Percentiles rank a stretch among this genome's conserved stretches.
These are phyloP conservation scores for Lasiommata megera DNA, from an alignment of 2,888 invertebrate genomes.

Conservation along the genomic window DNA sequence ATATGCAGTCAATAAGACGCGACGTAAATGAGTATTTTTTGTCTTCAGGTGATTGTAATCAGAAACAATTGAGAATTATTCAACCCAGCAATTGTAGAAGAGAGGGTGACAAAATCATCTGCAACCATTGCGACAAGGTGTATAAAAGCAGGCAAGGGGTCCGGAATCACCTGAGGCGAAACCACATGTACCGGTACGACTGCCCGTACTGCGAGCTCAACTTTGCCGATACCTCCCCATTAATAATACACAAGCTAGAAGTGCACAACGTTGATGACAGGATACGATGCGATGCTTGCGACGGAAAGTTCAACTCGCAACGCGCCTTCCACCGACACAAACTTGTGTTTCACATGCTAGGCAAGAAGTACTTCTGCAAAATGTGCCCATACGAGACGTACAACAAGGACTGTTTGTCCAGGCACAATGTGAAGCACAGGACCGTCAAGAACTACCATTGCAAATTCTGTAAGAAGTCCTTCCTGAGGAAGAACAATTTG, in stretches of 20 bases:
- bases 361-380: constrained; percentile 55
- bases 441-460: constrained; percentile 66
- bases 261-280: constrained; percentile 59
- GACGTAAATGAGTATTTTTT: background rate
- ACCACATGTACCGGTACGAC: background rate
- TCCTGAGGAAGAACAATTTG: constrained; percentile 56
- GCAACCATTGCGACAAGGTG: background rate
- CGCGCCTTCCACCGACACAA: constrained; percentile 53
- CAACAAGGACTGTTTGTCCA: constrained; percentile 51
- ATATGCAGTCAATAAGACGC: too few relatives aligned
- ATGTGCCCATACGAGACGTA: constrained; percentile 61
- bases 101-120: background rate
- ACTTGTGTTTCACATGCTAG: constrained; percentile 65
- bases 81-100: background rate
- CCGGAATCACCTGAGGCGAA: background rate
- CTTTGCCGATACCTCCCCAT: background rate
- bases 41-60: background rate
- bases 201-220: background rate
- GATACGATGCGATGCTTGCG: constrained; percentile 62
- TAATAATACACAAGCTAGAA: constrained; percentile 37
- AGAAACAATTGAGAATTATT: background rate
- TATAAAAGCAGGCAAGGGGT: background rate
- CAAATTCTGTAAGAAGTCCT: constrained; percentile 65
- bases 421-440: constrained; percentile 64
- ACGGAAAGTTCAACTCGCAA: constrained; percentile 55